A percentile compares a stretch with the other conserved stretches of the same genome.
These are phyloP conservation scores for Drosophila phalerata DNA, from an alignment of 2,888 invertebrate species.

Conservation along the genomic window DNA sequence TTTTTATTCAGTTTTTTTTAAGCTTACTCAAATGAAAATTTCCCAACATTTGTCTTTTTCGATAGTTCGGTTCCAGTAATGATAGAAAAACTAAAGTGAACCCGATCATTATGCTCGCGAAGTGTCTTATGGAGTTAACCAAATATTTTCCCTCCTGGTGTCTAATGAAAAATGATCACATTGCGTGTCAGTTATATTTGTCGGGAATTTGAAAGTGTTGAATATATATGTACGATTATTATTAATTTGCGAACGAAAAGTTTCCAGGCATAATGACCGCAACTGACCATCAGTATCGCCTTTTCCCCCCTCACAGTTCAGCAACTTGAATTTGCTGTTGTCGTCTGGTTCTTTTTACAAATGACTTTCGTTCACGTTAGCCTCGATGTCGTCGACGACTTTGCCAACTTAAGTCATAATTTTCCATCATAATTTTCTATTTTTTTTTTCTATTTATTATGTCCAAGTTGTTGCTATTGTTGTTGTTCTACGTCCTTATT, in stretches of 20 bases:
- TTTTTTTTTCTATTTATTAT: constrained; percentile 65
- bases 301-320: background rate
- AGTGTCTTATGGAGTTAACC: background rate
- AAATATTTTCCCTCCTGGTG: constrained; percentile 14
- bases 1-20: background rate
- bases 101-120: constrained; percentile 11
- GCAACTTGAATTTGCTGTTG: constrained; percentile 18
- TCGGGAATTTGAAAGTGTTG: constrained; percentile 18
- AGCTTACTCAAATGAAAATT: background rate
- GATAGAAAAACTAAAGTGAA: background rate
- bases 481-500: constrained; percentile 37
- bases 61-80: background rate
- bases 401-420: constrained; percentile 70
- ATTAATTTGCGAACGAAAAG: constrained; percentile 53
- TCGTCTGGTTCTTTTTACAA: constrained; percentile 50
- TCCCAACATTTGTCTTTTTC: background rate
- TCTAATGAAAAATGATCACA: constrained; percentile 57
- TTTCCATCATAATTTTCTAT: constrained; percentile 73
- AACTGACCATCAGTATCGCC: constrained; percentile 42
- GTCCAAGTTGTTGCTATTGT: constrained; percentile 42
- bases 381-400: constrained; percentile 35
- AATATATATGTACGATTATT: constrained; percentile 39
- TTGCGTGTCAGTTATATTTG: constrained; percentile 58
- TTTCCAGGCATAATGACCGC: constrained; percentile 53
- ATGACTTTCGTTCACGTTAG: constrained; percentile 69